Evolutionary conservation across 2,113 vertebrate species (phyloP).

Genomic region (Archocentrus centrarchus): DNA sequence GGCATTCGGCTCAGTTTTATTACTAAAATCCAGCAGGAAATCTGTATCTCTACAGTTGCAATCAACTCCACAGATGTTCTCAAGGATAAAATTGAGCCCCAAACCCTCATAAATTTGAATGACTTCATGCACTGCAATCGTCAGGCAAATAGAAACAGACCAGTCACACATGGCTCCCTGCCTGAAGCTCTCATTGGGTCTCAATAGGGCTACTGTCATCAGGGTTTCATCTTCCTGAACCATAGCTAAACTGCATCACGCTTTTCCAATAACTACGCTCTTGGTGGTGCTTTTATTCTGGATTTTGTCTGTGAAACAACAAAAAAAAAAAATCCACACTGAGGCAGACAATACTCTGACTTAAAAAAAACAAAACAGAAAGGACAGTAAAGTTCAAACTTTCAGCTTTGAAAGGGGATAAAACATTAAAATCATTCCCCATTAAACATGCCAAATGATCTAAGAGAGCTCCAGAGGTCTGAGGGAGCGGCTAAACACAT

Average conservation of each 20-base stretch:
- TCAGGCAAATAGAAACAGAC: not conserved
- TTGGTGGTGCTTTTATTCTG: not conserved
- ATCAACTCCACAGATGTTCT: conserved; percentile 26
- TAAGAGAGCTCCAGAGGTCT: not conserved
- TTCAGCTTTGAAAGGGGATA: not conserved
- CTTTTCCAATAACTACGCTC: conserved; percentile 11
- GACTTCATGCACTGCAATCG: not conserved
- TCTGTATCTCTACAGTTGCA: not conserved
- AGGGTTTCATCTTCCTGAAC: not conserved
- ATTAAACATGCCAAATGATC: not conserved
- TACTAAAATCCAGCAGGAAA: not conserved
- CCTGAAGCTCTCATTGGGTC: not conserved
- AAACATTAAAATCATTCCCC: not conserved
- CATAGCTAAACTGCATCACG: conserved; percentile 20
- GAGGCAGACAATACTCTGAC: not conserved
- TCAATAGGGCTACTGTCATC: not conserved
- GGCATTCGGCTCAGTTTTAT: not conserved
- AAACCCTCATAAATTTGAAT: not conserved
- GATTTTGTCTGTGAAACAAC: not conserved
- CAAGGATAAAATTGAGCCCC: not conserved
- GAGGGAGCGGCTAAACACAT: not conserved
- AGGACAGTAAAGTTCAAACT: not conserved
- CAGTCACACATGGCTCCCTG: not conserved
- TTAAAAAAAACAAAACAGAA: not conserved
- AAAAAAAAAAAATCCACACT: not conserved